Evolutionary conservation across 1,140 invertebrate genomes (phyloP).

Genomic region (Lepidurus arcticus): DNA sequence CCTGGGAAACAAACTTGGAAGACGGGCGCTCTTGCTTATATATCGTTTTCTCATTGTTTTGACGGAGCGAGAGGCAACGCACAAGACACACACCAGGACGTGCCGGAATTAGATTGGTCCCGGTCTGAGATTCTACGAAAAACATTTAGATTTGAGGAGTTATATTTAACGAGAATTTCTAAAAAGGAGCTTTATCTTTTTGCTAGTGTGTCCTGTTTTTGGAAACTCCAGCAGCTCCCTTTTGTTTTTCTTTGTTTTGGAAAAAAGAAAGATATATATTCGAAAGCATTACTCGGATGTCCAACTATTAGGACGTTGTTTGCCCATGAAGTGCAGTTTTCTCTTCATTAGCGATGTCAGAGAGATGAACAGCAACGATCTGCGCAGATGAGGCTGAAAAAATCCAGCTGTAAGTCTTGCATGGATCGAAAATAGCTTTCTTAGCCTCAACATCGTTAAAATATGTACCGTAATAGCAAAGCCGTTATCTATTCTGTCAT

Average conservation of each 20-base stretch:
- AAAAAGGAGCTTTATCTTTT: too few relatives aligned
- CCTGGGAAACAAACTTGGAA: neutral
- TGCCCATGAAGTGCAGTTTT: too few relatives aligned
- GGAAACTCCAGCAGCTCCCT: too few relatives aligned
- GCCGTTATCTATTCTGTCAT: neutral
- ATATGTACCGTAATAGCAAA: neutral
- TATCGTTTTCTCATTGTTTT: neutral
- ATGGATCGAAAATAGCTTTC: neutral
- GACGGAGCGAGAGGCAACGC: neutral
- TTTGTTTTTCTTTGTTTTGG: too few relatives aligned
- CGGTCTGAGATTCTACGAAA: neutral
- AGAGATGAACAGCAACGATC: neutral
- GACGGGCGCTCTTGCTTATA: neutral
- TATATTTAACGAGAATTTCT: too few relatives aligned
- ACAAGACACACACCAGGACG: slow-evolving; percentile 13
- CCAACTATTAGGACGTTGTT: too few relatives aligned
- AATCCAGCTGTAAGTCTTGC: neutral
- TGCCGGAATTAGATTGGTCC: neutral
- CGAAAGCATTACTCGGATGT: too few relatives aligned
- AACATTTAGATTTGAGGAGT: neutral
- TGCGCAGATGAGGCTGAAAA: neutral
- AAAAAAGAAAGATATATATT: too few relatives aligned
- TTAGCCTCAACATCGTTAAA: neutral
- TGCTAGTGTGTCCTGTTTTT: too few relatives aligned
- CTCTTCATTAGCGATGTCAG: too few relatives aligned